A percentile compares a stretch with the other conserved stretches of the same genome.
Evolutionary conservation across 2,113 vertebrate genomes (phyloP).

Genomic region (Morone saxatilis): DNA sequence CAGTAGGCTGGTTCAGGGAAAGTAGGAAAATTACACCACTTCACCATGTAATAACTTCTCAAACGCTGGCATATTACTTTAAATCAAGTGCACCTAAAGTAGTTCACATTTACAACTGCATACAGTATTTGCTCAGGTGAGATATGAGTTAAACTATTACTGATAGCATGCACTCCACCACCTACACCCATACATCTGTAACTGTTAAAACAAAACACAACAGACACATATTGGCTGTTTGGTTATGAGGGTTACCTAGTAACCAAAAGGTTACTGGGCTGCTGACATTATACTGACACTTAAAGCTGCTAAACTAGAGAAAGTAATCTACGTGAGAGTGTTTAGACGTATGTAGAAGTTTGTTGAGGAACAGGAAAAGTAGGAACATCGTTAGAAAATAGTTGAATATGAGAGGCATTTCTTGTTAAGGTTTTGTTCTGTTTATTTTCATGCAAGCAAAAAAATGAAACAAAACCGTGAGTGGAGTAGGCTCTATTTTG

Average conservation of each 20-base stretch:
- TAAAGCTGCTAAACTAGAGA: background rate
- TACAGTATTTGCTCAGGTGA: background rate
- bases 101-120: background rate
- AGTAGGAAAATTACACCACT: slow-evolving; percentile 9
- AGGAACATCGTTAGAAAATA: background rate
- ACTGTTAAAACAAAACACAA: slow-evolving; percentile 4
- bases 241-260: slow-evolving; percentile 29
- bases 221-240: background rate
- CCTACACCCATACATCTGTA: slow-evolving; percentile 3
- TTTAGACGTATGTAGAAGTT: background rate
- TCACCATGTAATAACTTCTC: background rate
- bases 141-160: background rate
- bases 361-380: background rate
- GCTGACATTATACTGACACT: background rate
- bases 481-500: too few species aligned
- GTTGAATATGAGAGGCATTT: background rate
- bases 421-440: background rate
- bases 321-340: background rate
- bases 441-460: background rate
- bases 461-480: too few species aligned
- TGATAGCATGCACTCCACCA: background rate
- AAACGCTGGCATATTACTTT: background rate
- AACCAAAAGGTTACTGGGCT: slow-evolving; percentile 16
- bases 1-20: background rate
- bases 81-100: background rate